Evolutionary conservation across 92 coral and sea anemone species (phyloP), one percentile per base, ranked within the genome.

Genomic region (Pocillopora meandrina): DNA sequence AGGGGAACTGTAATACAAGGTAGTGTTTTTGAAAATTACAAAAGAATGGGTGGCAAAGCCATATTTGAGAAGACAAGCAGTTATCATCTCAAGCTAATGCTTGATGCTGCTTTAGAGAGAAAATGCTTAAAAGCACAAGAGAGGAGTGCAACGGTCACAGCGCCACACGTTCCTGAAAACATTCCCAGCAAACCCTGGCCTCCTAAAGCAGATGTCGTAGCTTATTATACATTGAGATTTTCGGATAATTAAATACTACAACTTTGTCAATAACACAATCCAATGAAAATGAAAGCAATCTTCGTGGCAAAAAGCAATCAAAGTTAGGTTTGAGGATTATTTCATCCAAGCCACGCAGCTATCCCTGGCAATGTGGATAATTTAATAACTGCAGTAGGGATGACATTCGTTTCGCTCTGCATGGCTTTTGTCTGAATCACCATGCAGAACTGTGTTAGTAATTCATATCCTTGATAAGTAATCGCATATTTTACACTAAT

Each of bases 1-100:
- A 84, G 87, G 78, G 60, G 78, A 87, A 56, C 83, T 72, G 36
- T 59, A 86, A 10, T 81, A 59, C 73, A 87, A 87, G 74, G 17
- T 81, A 17, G 78, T 79, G 61, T 61, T 61, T 61, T n/a, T n/a
- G 18, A 61, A 61, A 61, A 16, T 13, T 2, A 61, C 64, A 61
- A 61, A 61, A 61, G 64, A 61, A 12, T 61, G 64, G 64, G 64
- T 61, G 49, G 73, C 72, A 23, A 68, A 68, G 52, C 72, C 72
- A 23, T 6, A 11, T 3, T 23, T 26, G 72, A 18, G 34, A 68
- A 68, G 35, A 68, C 73, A 68, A 68, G 12, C 73, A 26, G 73
- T 14, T 47, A 33, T 68, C 73, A 68, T 10, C 73, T 26, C 12
- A 68, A 26, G 16, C 73, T 47, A 26, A 26, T 68, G 49, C 52